phyloP scores from a whole-genome alignment of 64 coral and sea anemone genomes.

The Trachythela sp. region DNA sequence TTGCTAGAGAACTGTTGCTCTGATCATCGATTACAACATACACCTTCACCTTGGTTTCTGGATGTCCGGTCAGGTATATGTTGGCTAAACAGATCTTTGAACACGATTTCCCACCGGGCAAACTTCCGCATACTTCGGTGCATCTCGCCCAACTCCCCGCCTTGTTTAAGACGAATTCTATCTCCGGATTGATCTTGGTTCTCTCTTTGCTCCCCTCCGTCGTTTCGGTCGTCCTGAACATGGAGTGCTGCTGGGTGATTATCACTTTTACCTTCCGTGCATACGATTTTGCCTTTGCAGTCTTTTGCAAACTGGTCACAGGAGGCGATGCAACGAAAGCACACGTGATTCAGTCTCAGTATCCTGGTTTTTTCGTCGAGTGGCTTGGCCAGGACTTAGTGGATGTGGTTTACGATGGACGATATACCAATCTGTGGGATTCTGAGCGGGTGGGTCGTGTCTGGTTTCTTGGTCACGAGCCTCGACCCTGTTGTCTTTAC shows the following conservation, averaged over 20 bases:
- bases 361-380: conserved; percentile 33
- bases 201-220: neutral
- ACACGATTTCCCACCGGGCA: conserved; percentile 35
- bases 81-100: conserved; percentile 56
- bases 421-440: conserved; percentile 20
- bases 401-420: conserved; percentile 41
- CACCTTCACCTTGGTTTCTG: conserved; percentile 29
- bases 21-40: conserved; percentile 46
- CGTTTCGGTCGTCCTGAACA: neutral
- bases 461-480: neutral
- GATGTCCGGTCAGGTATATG: neutral
- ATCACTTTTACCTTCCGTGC: neutral
- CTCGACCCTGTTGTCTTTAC: neutral
- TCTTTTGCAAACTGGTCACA: conserved; percentile 33
- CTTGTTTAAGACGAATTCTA: neutral
- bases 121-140: conserved; percentile 27
- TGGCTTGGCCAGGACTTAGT: conserved; percentile 31
- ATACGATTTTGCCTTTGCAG: conserved; percentile 11
- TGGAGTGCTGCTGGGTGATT: neutral
- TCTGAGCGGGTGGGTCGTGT: neutral
- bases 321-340: conserved; percentile 44
- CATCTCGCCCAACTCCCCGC: conserved; percentile 10
- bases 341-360: conserved; percentile 34
- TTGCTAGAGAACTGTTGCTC: conserved; percentile 5
- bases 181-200: neutral